Evolutionary conservation across 1,140 invertebrate species (phyloP).

Genomic region (Rhyacophila brunnea): DNA sequence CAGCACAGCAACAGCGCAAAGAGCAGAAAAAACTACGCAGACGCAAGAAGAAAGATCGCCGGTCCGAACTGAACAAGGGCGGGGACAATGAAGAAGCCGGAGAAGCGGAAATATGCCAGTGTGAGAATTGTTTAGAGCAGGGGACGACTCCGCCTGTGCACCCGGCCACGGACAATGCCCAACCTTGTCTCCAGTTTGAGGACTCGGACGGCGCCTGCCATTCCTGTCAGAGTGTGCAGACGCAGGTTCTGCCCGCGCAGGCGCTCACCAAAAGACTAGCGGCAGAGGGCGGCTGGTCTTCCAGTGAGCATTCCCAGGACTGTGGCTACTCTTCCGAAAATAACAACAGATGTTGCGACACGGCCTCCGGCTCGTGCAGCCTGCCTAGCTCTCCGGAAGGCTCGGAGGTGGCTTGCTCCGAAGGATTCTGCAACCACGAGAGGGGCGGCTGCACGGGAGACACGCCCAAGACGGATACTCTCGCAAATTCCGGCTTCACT

Average conservation of each 20-base stretch:
- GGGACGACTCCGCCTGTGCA: slow-evolving; percentile 13
- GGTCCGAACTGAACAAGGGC: slow-evolving; percentile 34
- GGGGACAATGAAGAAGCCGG: slow-evolving; percentile 28
- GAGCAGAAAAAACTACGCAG: slow-evolving; percentile 86
- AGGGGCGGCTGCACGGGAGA: slow-evolving; percentile 54
- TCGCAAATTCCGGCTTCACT: slow-evolving; percentile 47
- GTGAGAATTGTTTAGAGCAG: slow-evolving; percentile 20
- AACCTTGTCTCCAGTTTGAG: slow-evolving; percentile 18
- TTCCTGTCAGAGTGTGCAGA: slow-evolving; percentile 42
- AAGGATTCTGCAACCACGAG: slow-evolving; percentile 78
- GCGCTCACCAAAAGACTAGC: slow-evolving; percentile 24
- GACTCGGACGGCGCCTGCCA: slow-evolving; percentile 35
- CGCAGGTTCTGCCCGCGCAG: neutral
- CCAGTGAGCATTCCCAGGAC: slow-evolving; percentile 73
- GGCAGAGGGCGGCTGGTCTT: slow-evolving; percentile 55
- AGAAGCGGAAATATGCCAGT: slow-evolving; percentile 18
- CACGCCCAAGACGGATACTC: slow-evolving; percentile 47
- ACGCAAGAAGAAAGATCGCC: slow-evolving; percentile 74
- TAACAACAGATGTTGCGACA: slow-evolving; percentile 67
- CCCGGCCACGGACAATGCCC: slow-evolving; percentile 17
- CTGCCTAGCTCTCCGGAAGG: slow-evolving; percentile 76
- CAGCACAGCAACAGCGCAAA: slow-evolving; percentile 76
- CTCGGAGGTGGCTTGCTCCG: slow-evolving; percentile 81
- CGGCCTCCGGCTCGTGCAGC: slow-evolving; percentile 64
- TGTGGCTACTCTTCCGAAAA: slow-evolving; percentile 81